Percentiles rank a stretch among this genome's conserved stretches.
Evolutionary conservation across 1,140 invertebrate genomes (phyloP).

Genomic region (Sycophaga agraensis): DNA sequence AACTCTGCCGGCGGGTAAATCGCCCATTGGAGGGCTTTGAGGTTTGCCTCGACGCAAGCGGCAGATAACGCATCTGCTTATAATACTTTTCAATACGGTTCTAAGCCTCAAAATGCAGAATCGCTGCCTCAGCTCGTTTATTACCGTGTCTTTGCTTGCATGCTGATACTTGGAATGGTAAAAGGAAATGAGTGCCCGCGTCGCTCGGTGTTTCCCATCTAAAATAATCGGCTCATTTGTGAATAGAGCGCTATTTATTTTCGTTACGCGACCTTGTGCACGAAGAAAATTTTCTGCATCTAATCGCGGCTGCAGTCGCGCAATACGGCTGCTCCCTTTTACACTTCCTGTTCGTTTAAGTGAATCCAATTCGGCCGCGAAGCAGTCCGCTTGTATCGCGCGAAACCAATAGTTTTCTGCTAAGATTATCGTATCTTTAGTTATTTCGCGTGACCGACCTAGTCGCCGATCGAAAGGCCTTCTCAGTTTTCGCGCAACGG

Average conservation of each 20-base stretch:
- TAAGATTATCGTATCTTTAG: not conserved
- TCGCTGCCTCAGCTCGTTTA: constrained; percentile 14
- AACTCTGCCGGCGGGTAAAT: too few relatives aligned
- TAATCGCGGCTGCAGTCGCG: not conserved
- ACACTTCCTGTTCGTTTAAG: not conserved
- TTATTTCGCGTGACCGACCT: not conserved
- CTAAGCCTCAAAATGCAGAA: not conserved
- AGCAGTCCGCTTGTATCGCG: not conserved
- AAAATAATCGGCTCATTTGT: constrained; percentile 6
- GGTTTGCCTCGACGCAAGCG: too few relatives aligned
- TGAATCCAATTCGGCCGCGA: not conserved
- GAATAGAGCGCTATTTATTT: not conserved
- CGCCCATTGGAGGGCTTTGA: too few relatives aligned
- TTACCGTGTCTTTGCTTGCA: not conserved
- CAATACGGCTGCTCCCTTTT: not conserved
- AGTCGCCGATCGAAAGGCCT: not conserved
- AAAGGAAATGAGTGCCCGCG: not conserved
- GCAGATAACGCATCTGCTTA: too few relatives aligned
- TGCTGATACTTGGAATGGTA: not conserved
- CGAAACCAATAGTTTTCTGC: not conserved
- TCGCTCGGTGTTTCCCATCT: not conserved
- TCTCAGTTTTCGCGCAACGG: not conserved
- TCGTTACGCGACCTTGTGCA: too few relatives aligned
- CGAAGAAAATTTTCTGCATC: not conserved
- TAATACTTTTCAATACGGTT: too few relatives aligned